Conservation (phyloP, 2,113 vertebrate species). For the Salvator merianae region DNA sequence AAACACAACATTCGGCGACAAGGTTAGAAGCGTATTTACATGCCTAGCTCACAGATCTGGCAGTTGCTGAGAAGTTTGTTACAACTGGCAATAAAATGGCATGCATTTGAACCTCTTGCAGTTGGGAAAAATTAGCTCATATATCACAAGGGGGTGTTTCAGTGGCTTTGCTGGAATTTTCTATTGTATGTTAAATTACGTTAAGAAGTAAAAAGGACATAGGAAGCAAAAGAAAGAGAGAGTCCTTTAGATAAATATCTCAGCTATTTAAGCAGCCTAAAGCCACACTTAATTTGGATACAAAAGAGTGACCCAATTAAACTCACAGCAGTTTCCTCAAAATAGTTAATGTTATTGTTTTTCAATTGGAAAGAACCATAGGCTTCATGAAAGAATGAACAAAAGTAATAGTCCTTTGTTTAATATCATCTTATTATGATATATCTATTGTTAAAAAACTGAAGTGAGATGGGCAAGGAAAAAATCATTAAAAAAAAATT, state of each 20-base stretch:
- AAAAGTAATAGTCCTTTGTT: conserved; percentile 9
- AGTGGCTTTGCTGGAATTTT: neutral
- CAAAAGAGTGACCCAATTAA: conserved; percentile 58
- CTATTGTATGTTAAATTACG: conserved; percentile 7
- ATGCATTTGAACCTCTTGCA: neutral
- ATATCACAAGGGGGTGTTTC: neutral
- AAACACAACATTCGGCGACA: neutral
- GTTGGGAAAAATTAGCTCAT: no score
- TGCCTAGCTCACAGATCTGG: neutral
- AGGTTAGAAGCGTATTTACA: neutral
- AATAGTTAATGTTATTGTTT: conserved; percentile 16
- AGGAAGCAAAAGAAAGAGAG: conserved; percentile 28
- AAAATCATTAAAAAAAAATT: neutral
- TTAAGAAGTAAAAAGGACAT: neutral
- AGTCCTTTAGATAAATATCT: conserved; percentile 11
- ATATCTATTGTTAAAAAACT: neutral
- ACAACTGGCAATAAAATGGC: neutral
- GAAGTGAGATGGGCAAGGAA: neutral
- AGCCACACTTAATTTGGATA: conserved; percentile 58
- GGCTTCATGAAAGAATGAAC: conserved; percentile 38
- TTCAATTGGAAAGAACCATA: conserved; percentile 7
- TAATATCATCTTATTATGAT: conserved; percentile 33
- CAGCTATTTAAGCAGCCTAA: conserved; percentile 51
- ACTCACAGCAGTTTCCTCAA: conserved; percentile 43
- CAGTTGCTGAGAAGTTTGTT: neutral